These are phyloP conservation scores for Salvelinus fontinalis DNA, from an alignment of 2,113 vertebrate genomes.

Conservation along the genomic window DNA sequence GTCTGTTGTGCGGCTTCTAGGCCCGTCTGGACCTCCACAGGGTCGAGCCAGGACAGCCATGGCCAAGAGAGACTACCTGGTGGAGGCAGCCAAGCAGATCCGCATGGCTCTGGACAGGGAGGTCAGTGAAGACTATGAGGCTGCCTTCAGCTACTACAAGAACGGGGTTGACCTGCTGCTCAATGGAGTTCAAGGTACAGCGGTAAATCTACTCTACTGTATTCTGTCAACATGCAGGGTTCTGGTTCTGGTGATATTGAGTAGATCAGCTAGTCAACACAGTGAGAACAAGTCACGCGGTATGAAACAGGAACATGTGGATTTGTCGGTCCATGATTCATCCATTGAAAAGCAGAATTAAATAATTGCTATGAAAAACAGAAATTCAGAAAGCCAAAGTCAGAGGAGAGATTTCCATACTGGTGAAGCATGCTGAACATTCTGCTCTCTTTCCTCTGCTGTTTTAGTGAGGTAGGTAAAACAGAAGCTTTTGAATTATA, in stretches of 20 bases:
- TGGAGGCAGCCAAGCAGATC: conserved; percentile 95
- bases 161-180: conserved; percentile 94
- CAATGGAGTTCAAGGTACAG: conserved; percentile 87
- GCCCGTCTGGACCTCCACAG: conserved; percentile 59
- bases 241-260: background rate
- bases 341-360: background rate
- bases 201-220: background rate
- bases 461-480: background rate
- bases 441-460: background rate
- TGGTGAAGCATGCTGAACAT: background rate
- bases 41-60: conserved; percentile 63
- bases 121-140: conserved; percentile 94
- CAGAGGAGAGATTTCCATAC: background rate
- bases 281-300: background rate
- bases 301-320: background rate
- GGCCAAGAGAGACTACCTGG: conserved; percentile 88
- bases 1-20: conserved; percentile 14
- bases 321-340: background rate
- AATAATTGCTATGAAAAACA: background rate
- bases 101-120: conserved; percentile 93
- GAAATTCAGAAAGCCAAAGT: background rate
- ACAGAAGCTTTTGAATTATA: background rate
- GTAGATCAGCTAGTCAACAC: background rate
- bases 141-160: conserved; percentile 97
- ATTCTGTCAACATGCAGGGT: background rate